phyloP scores from a whole-genome alignment of 2,113 vertebrate species.

The Alaudala cheleensis region DNA sequence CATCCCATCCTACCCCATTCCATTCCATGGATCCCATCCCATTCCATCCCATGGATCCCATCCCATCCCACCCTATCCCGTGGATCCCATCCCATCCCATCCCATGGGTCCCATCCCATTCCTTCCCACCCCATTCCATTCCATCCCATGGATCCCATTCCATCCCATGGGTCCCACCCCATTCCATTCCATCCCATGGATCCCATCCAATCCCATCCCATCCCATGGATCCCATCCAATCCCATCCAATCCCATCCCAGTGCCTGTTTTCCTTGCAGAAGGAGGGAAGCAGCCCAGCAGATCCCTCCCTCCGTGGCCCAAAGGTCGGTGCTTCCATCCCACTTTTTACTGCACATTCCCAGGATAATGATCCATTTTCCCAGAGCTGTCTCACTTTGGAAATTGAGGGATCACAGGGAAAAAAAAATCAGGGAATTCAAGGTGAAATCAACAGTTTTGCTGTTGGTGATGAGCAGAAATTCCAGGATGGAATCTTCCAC shows the following conservation, averaged over 20 bases:
- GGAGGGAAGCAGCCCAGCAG: background rate
- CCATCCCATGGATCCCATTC: background rate
- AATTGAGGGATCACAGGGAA: background rate
- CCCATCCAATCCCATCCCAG: background rate
- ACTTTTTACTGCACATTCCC: background rate
- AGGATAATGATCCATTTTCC: fast-evolving
- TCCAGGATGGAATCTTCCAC: background rate
- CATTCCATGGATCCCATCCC: background rate
- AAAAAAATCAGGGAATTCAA: background rate
- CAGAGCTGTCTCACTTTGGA: background rate
- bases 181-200: background rate
- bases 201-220: background rate
- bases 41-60: background rate
- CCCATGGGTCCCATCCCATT: background rate
- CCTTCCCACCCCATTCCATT: background rate
- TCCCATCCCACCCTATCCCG: background rate
- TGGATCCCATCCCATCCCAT: background rate
- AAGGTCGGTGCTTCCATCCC: constrained; percentile 38
- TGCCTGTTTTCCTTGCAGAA: background rate
- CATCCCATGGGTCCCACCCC: background rate
- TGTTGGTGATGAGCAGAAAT: background rate
- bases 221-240: background rate
- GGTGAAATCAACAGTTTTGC: background rate
- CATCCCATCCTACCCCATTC: background rate
- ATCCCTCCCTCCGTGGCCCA: background rate